Conservation (phyloP, 2,888 invertebrate genomes). For the Tribolium freemani region DNA sequence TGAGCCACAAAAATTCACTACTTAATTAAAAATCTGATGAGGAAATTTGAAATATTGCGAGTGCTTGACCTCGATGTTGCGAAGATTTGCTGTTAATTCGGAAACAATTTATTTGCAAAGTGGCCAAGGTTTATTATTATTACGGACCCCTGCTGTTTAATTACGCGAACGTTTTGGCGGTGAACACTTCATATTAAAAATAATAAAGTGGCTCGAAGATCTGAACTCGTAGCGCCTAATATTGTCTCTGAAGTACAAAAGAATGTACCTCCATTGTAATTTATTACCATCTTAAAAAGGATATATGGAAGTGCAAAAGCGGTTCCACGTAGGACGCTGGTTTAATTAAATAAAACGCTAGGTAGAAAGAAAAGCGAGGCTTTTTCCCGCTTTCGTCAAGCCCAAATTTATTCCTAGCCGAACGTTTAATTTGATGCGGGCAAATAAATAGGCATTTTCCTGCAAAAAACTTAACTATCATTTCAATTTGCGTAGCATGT, state of each 20-base stretch:
- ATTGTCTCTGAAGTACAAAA: slow-evolving; percentile 47
- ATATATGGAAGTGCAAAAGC: slow-evolving; percentile 50
- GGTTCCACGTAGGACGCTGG: slow-evolving; percentile 46
- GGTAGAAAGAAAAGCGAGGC: slow-evolving; percentile 27
- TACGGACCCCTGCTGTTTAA: slow-evolving; percentile 24
- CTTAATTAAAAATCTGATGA: not conserved
- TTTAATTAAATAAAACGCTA: slow-evolving; percentile 50
- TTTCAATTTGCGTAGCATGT: not conserved
- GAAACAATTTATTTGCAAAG: slow-evolving; percentile 33
- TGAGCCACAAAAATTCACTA: not conserved
- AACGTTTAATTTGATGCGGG: slow-evolving; percentile 9
- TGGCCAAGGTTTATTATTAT: slow-evolving; percentile 30
- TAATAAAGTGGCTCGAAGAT: slow-evolving; percentile 32
- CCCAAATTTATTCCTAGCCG: slow-evolving; percentile 18
- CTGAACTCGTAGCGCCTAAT: slow-evolving; percentile 42
- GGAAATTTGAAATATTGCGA: too few species aligned
- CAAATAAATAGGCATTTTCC: not conserved
- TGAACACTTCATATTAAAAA: slow-evolving; percentile 37
- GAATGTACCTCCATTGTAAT: slow-evolving; percentile 47
- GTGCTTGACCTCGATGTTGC: not conserved
- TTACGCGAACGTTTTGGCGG: slow-evolving; percentile 33
- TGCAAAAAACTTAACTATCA: not conserved
- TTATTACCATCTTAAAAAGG: slow-evolving; percentile 50
- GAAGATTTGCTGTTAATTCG: slow-evolving; percentile 16
- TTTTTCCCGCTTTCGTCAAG: slow-evolving; percentile 16